Evolutionary conservation across 2,797 vertebrate species (phyloP), one percentile per base, ranked within the genome.

Genomic region (Pipistrellus kuhlii): DNA sequence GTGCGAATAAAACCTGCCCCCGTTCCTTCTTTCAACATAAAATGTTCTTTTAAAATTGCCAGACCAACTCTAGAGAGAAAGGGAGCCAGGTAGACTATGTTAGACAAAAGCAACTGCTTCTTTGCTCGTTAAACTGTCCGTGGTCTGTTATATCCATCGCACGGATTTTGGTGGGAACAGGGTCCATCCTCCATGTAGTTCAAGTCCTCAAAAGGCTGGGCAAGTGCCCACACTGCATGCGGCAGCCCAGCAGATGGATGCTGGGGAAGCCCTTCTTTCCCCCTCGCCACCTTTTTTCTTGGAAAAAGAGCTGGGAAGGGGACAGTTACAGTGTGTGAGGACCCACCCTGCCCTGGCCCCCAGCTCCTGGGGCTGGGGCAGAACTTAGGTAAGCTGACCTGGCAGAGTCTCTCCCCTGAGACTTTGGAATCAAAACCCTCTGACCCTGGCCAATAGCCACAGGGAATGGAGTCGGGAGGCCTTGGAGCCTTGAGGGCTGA

Each of bases 1-100:
- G 15, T 76, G 7, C 7, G 25, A 81, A 41, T 38, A 76, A 77
- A 41, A 18, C 20, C 7, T 15, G 27, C 76, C 80, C n/a, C 55
- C 38, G 35, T n/a, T 51, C 57, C 57, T 59, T 76, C 81, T 21
- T 86, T 18, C 38, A 84, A 48, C 13, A 86, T 20, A 57, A 87
- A 82, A 88, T 2, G 27, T 78, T 20, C 55, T 71, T 85, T 84
- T 59, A 25, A 92, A 73, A 76, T 81, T 66, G 35, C 8, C 72
- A 76, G 57, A 21, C 72, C 68, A 62, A 48, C 32, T 80, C 14
- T 62, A 51, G 82, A 81, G 69, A 90, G 72, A 78, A 92, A 93
- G 85, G 32, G 14, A 18, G 6, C 73, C 57, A 62, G 4, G 41
- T 21, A 73, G 83, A 51, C 21, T 17, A 13, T 51, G 69, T 32